Evolutionary conservation across 2,797 vertebrate genomes (phyloP), one percentile per base, ranked within the genome.

Genomic region (Okamejei kenojei): DNA sequence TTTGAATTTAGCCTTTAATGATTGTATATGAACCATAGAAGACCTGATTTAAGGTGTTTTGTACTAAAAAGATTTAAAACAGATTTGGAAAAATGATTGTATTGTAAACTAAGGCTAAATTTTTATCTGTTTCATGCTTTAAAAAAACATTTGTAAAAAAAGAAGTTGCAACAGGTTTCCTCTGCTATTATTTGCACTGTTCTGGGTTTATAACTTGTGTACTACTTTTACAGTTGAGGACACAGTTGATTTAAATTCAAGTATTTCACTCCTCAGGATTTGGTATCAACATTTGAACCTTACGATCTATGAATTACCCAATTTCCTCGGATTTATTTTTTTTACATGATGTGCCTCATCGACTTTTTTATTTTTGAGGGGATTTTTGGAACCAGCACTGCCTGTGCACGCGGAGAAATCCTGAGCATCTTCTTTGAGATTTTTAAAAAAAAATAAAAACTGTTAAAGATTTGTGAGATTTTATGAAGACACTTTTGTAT

Each of bases 21-120:
- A 98, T 98, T 99, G 98, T 99, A 98, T 97, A 98, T 98, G 98
- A 98, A 97, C 97, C 97, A 97, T 97, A 98, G 97, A 98, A 98
- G 96, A 98, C 97, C 97, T 97, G 97, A 98, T 98, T 98, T 98
- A 97, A 98, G 97, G 97, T 96, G 97, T 98, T 98, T 98, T 98
- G 97, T 98, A 98, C 97, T 97, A 97, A 94, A 95, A 95, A 97
- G 93, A 93, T 84, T 93, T 94, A 93, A 93, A 93, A 86, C 81
- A 96, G 96, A 98, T 98, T 98, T 98, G 97, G 96, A 94, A 93
- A 97, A 97, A 97, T 97, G 97, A 98, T 98, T 99, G 98, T 99
- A 98, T 98, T 98, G 97, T 99, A 98, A 98, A 98, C 96, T 97
- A 97, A 97, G 97, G 97, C 97, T 96, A 97, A 97, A 97, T 97